Evolutionary conservation across 2,113 vertebrate species (phyloP), one percentile per base, ranked within the genome.

Genomic region (Hyaena hyaena): DNA sequence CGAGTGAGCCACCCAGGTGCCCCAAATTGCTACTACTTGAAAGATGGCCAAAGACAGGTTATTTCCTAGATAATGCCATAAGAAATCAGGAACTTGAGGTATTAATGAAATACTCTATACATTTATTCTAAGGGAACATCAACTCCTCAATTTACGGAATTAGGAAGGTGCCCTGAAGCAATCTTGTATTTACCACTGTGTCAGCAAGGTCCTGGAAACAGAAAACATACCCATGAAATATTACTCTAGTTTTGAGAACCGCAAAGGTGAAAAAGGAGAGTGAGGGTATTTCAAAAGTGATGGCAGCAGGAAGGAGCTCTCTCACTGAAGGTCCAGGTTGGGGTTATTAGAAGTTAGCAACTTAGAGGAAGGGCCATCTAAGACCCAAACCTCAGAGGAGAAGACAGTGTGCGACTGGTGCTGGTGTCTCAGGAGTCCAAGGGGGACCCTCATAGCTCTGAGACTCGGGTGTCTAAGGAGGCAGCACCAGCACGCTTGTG

Each of bases 401-500:
- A 69, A 50, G 24, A 14, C 24, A 65, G 8, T 35, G 6, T 5
- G 11, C 71, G 43, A 31, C 33, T 19, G 7, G 50, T 17, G 21
- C 68, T 21, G 24, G n/a, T 21, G 50, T 26, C 50, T 39, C 68
- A 55, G 23, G 68, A 39, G 23, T 39, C n/a, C 23, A 10, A 21
- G n/a, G 68, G 58, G 48, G 2, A 21, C 31, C 65, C 28, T 71
- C 12, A 0, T 4, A 14, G 21, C 39, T 39, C 53, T 73, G 65
- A 63, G 63, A 33, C 7, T 31, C 2, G 0, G 24, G 33, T 39
- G 19, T 69, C 61, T 28, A 26, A 68, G 48, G 2, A 68, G 28
- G 7, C 16, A 45, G 9, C 23, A 68, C 2, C 1, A 14, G 33
- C 15, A n/a, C 0, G 1, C 26, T 43, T 1, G 0, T 16, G 17